These are phyloP conservation scores for Mesembrinibis cayennensis DNA, from an alignment of 2,113 vertebrate genomes.

Conservation along the genomic window DNA sequence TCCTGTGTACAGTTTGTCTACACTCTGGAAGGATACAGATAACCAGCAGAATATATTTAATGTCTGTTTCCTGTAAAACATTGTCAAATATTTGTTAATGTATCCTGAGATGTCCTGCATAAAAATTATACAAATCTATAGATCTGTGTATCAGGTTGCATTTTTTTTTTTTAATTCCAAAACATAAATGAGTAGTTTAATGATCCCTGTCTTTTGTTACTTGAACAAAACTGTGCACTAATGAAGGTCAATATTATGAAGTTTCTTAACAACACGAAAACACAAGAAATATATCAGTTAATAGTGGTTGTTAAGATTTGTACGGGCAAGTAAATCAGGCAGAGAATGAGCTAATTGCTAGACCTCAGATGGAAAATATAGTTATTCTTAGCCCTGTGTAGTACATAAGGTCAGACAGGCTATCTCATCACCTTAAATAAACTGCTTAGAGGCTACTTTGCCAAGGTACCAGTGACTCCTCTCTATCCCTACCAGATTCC, in stretches of 20 bases:
- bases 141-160: background rate
- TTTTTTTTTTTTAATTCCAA: background rate
- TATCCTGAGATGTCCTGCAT: conserved; percentile 16
- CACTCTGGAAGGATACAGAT: conserved; percentile 14
- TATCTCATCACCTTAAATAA: background rate
- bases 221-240: conserved; percentile 28
- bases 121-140: conserved; percentile 50
- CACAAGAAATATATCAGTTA: background rate
- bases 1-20: background rate
- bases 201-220: background rate
- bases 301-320: background rate
- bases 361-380: background rate
- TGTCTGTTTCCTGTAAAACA: conserved; percentile 21
- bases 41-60: conserved; percentile 54
- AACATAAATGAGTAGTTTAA: background rate
- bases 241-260: background rate
- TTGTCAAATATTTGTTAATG: conserved; percentile 43
- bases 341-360: background rate
- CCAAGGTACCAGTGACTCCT: background rate
- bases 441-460: background rate
- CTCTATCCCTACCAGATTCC: background rate
- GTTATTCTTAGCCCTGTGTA: background rate
- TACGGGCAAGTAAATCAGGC: background rate
- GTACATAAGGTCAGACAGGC: background rate
- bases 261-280: conserved; percentile 22